Evolutionary conservation across 2,113 vertebrate species (phyloP).

Genomic region (Leucoraja erinaceus): DNA sequence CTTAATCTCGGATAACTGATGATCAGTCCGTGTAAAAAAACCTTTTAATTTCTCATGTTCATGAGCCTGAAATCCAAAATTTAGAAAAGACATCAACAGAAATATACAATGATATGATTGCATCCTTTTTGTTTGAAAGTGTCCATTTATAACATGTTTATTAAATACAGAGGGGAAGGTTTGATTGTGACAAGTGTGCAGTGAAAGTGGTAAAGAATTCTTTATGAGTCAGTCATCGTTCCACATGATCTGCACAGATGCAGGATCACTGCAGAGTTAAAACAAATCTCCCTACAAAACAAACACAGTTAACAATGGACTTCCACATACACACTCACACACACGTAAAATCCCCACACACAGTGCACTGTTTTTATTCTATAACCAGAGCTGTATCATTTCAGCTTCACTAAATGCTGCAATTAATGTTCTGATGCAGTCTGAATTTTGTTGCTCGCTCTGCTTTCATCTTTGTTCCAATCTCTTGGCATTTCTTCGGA

Average conservation of each 20-base stretch:
- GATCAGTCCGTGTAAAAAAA: background rate
- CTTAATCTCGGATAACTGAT: background rate
- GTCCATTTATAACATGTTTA: background rate
- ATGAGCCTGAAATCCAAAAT: background rate
- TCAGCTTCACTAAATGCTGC: background rate
- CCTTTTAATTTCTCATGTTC: background rate
- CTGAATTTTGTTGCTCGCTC: constrained; percentile 8
- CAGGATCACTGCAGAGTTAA: background rate
- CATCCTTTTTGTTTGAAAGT: background rate
- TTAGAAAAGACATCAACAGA: background rate
- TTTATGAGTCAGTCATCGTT: background rate
- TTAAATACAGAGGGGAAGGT: background rate
- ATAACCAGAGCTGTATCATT: background rate
- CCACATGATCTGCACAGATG: background rate
- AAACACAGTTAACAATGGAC: background rate
- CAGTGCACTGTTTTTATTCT: constrained; percentile 10
- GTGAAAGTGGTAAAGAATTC: background rate
- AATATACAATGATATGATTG: background rate
- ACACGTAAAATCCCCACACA: background rate
- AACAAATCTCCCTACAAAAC: background rate
- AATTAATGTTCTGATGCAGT: background rate
- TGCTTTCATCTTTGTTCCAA: background rate
- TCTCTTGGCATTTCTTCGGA: background rate
- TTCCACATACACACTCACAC: background rate
- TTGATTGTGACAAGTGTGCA: background rate